Evolutionary conservation across 2,797 vertebrate genomes (phyloP), one percentile per base, ranked within the genome.

Genomic region (Brotula barbata): DNA sequence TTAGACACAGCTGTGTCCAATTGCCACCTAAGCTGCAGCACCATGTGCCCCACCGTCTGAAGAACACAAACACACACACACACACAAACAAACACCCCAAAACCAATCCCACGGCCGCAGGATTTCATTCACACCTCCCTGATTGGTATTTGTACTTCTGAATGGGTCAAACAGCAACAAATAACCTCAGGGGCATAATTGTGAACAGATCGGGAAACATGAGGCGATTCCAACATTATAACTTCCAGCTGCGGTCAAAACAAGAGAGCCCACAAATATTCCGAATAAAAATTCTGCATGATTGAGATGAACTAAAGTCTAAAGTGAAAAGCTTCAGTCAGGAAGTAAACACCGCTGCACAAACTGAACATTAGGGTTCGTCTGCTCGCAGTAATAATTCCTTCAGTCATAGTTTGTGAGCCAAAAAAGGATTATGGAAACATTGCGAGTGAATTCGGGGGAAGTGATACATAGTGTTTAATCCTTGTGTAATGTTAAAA

Each of bases 131-230:
- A 28, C 25, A 28, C 25, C n/a, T n/a, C n/a, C n/a, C n/a, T 28
- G 25, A 28, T 28, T 28, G 3, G 25, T 28, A 3, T 28, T 28
- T 49, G 42, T 48, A n/a, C n/a, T 9, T 17, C 21, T 49, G 62
- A 77, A 10, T 53, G 46, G 19, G n/a, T 40, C 51, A 50, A 41
- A 54, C 59, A 77, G 31, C 48, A 51, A 33, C 40, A 48, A 49
- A 54, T 77, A 68, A 49, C 68, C 46, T 78, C 58, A 68, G 45
- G 58, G 58, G 45, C 71, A 78, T 74, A 41, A 51, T 70, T 10
- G 11, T 73, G 42, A 61, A 71, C 53, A 44, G 42, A 55, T 63
- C 50, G 70, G 74, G 48, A 64, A 83, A 75, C 58, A 60, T 19
- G 54, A 81, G 55, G 50, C 66, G 50, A 28, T 64, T 59, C 76